A percentile compares a stretch with the other conserved stretches of the same genome.
Evolutionary conservation across 2,888 invertebrate genomes (phyloP).

Genomic region (Brachyopa scutellaris): DNA sequence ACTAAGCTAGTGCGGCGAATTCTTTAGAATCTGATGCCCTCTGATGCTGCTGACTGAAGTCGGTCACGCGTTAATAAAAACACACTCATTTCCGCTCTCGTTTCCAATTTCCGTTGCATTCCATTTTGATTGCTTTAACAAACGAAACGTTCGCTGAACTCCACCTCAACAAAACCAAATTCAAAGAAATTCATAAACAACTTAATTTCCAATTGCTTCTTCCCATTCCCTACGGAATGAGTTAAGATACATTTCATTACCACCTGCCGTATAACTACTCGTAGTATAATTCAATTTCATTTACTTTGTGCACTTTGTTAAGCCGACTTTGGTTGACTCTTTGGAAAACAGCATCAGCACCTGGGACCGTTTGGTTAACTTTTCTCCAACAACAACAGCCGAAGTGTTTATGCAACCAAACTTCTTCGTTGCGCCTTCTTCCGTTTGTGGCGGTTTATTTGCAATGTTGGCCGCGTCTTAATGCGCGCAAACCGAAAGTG

Average conservation of each 20-base stretch:
- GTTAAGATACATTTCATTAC: not conserved
- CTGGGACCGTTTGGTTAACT: not conserved
- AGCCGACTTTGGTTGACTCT: slow-evolving; percentile 4
- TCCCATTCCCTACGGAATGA: too few relatives aligned
- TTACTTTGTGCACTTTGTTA: slow-evolving; percentile 10
- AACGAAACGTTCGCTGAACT: too few relatives aligned
- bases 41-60: too few relatives aligned
- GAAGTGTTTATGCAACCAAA: slow-evolving; percentile 9
- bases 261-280: not conserved
- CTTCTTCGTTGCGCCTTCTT: not conserved
- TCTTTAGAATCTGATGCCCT: too few relatives aligned
- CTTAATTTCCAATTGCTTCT: too few relatives aligned
- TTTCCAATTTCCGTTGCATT: too few relatives aligned
- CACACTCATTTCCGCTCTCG: too few relatives aligned
- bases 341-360: not conserved
- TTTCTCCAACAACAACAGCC: not conserved
- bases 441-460: slow-evolving; percentile 15
- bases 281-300: not conserved
- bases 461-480: slow-evolving; percentile 15
- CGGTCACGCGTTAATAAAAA: too few relatives aligned
- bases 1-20: too few relatives aligned
- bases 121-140: too few relatives aligned
- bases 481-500: slow-evolving; percentile 45
- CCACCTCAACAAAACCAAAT: too few relatives aligned
- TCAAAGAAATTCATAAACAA: too few relatives aligned